These are phyloP conservation scores for Cephalopholis sonnerati DNA, from an alignment of 2,113 vertebrate genomes.

Conservation along the genomic window DNA sequence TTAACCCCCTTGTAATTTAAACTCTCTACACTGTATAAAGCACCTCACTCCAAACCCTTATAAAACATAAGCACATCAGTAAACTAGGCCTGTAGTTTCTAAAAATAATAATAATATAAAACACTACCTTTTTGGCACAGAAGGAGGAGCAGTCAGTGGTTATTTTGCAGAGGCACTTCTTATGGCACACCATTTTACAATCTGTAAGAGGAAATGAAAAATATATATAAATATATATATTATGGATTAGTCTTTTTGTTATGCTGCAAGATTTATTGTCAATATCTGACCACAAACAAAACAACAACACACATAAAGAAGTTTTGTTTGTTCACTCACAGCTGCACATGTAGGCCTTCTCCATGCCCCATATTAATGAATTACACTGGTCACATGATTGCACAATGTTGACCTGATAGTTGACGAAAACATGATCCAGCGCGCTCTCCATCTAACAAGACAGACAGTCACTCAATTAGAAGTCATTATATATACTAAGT, in stretches of 20 bases:
- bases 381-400: constrained; percentile 96
- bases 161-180: constrained; percentile 94
- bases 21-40: not conserved
- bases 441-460: constrained; percentile 88
- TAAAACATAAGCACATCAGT: not conserved
- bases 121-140: constrained; percentile 86
- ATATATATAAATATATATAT: not conserved
- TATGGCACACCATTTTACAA: constrained; percentile 98
- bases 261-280: not conserved
- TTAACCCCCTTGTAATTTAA: too few relatives aligned
- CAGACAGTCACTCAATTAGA: constrained; percentile 10
- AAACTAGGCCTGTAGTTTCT: not conserved
- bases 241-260: not conserved
- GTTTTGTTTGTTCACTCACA: constrained; percentile 83
- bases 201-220: constrained; percentile 76
- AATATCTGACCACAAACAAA: not conserved
- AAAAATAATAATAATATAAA: constrained; percentile 19
- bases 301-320: not conserved
- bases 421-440: constrained; percentile 91
- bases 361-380: constrained; percentile 98
- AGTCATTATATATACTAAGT: not conserved
- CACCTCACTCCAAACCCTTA: not conserved
- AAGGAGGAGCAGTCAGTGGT: constrained; percentile 88
- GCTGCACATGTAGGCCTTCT: constrained; percentile 95
- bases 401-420: constrained; percentile 96